Conservation (phyloP, 2,797 vertebrate genomes). For the Pseudochromis fuscus region DNA sequence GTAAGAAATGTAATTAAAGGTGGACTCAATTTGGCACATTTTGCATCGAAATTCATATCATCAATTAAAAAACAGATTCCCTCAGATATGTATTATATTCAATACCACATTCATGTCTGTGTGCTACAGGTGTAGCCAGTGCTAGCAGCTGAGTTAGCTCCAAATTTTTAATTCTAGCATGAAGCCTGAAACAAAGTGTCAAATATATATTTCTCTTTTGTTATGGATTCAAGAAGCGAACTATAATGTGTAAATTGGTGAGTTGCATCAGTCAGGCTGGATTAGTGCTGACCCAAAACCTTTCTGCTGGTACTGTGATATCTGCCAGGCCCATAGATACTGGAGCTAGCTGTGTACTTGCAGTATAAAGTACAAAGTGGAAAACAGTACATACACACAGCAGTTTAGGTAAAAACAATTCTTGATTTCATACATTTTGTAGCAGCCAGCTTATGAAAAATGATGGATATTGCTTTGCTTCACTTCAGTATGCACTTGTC, state of each 20-base stretch:
- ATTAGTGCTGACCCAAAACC: background rate
- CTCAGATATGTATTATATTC: no score
- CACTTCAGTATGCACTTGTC: background rate
- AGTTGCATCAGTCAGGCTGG: background rate
- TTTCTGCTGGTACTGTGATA: background rate
- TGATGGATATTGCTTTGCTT: background rate
- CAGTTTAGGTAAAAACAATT: background rate
- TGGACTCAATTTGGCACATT: no score
- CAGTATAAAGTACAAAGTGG: background rate
- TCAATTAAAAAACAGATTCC: no score
- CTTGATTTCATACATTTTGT: background rate
- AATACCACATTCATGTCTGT: background rate
- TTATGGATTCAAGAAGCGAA: background rate
- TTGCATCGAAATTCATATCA: no score
- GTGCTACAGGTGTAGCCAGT: background rate
- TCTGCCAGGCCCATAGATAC: no score
- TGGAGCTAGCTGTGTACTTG: background rate
- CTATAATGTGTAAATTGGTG: background rate
- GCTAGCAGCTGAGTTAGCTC: background rate
- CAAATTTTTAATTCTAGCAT: no score
- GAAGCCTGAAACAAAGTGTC: background rate
- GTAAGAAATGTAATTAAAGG: no score
- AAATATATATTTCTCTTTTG: background rate
- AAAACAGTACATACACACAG: no score
- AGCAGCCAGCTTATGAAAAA: background rate